A percentile compares a stretch with the other conserved stretches of the same genome.
phyloP scores from a whole-genome alignment of 2,113 vertebrate species.

The Saguinus imperator region DNA sequence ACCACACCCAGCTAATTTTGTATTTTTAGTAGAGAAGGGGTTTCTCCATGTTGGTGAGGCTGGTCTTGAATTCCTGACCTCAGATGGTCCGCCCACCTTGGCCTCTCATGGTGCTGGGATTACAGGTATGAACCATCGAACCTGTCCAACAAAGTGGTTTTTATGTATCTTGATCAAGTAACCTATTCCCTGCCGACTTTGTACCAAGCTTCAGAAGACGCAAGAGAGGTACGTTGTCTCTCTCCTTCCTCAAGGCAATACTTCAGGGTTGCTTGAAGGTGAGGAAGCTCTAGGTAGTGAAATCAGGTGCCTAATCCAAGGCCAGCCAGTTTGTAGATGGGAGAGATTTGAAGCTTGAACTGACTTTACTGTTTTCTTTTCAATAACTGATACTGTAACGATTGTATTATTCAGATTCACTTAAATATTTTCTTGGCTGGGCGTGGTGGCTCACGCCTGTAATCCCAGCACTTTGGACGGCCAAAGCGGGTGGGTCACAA shows the following conservation, averaged over 20 bases:
- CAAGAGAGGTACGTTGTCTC: fast-evolving
- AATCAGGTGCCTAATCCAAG: not conserved
- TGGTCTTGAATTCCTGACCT: too few species aligned
- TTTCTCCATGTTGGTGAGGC: too few species aligned
- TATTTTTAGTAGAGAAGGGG: too few species aligned
- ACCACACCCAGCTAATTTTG: too few species aligned
- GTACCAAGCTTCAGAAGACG: not conserved
- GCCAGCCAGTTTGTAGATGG: not conserved
- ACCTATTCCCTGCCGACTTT: not conserved
- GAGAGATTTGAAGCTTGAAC: not conserved
- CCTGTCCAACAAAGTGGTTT: not conserved
- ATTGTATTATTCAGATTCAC: not conserved
- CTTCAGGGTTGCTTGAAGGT: not conserved
- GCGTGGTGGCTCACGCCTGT: too few species aligned
- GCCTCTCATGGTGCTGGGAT: too few species aligned
- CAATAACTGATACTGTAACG: too few species aligned
- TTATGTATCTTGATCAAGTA: not conserved
- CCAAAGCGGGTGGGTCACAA: too few species aligned
- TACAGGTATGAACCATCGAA: too few species aligned
- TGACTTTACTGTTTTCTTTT: not conserved
- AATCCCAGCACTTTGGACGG: too few species aligned
- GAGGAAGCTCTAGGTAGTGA: not conserved
- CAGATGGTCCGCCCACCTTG: too few species aligned
- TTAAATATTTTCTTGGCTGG: not conserved
- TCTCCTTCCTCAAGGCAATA: not conserved